These are phyloP conservation scores for Eugnorisma glareosa DNA, from an alignment of 2,888 invertebrate species.

Conservation along the genomic window DNA sequence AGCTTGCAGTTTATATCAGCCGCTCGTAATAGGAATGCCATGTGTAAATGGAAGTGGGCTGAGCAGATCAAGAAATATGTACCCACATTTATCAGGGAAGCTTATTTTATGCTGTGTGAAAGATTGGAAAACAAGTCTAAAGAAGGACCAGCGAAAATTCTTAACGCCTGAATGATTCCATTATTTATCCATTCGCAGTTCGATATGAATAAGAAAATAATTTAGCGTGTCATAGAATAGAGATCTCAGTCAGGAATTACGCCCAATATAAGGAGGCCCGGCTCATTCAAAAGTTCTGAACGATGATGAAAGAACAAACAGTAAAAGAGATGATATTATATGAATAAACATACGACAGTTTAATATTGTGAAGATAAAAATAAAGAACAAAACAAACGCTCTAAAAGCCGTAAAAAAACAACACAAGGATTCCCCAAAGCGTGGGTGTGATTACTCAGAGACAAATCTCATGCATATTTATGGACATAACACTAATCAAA, in stretches of 20 bases:
- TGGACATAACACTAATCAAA: constrained; percentile 30
- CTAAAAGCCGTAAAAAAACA: background rate
- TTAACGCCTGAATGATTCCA: background rate
- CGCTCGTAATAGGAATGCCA: constrained; percentile 58
- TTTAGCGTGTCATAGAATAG: background rate
- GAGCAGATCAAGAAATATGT: constrained; percentile 45
- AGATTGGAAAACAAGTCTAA: constrained; percentile 28
- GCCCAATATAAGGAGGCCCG: background rate
- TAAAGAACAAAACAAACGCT: background rate
- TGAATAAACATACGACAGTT: background rate
- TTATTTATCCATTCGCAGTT: background rate
- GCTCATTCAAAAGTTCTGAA: background rate
- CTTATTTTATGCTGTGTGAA: constrained; percentile 33
- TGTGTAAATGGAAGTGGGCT: constrained; percentile 55
- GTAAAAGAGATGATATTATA: background rate
- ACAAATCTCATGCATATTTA: constrained; percentile 27
- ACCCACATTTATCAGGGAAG: constrained; percentile 29
- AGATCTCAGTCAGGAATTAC: too few species aligned
- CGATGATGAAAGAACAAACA: background rate
- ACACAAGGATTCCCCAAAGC: constrained; percentile 11
- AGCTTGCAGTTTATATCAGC: constrained; percentile 54
- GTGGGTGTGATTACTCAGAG: constrained; percentile 33
- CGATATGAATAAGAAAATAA: background rate
- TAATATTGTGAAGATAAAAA: background rate
- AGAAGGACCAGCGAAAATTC: background rate